Conservation (phyloP, 2,797 vertebrate species). For the Galago senegalensis region DNA sequence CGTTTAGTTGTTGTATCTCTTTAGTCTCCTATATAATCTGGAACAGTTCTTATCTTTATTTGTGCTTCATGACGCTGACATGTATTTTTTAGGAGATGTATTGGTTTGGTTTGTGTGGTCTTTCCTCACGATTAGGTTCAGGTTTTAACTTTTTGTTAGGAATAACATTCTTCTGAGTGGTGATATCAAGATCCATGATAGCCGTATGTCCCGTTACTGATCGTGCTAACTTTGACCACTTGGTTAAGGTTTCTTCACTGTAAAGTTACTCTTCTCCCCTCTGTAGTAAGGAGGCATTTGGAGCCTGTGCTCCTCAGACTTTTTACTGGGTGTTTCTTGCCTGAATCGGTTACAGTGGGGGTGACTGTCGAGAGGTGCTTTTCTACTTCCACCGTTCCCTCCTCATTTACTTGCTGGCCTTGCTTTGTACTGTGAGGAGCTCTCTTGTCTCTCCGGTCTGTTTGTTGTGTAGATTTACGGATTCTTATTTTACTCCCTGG, state of each 20-base stretch:
- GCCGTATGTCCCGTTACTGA: neutral
- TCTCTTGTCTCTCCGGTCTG: neutral
- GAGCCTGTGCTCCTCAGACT: neutral
- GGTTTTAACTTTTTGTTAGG: conserved; percentile 49
- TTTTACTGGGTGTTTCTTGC: neutral
- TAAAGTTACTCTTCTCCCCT: neutral
- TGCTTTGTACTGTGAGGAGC: neutral
- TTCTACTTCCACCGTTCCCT: conserved; percentile 4
- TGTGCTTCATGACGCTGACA: neutral
- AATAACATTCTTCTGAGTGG: conserved; percentile 1
- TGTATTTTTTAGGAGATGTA: conserved; percentile 33
- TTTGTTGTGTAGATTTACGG: neutral
- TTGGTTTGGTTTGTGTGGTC: neutral
- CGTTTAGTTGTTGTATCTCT: neutral
- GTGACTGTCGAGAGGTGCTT: neutral
- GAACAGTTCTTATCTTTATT: neutral
- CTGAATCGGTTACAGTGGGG: neutral
- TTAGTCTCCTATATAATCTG: neutral
- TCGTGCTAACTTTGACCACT: neutral
- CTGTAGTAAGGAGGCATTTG: conserved; percentile 4
- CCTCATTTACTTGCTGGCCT: conserved; percentile 10
- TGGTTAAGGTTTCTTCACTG: neutral
- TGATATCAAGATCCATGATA: neutral
- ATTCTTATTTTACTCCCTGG: neutral
- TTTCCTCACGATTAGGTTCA: conserved; percentile 7